phyloP scores from a whole-genome alignment of 2,888 invertebrate species.

The Netelia melanura region DNA sequence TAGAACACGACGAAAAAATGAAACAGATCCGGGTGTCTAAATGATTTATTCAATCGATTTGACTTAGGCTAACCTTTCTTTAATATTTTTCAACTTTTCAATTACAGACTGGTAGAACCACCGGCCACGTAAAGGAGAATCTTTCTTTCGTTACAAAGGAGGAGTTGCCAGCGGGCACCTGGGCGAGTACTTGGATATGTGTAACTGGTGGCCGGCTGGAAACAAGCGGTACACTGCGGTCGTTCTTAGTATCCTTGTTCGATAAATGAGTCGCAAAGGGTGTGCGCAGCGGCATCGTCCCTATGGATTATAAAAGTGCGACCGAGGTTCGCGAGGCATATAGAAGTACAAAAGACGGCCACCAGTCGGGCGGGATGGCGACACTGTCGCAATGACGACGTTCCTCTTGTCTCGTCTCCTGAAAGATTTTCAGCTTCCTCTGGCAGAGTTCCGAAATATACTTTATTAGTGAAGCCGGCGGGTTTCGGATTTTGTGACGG shows the following conservation, averaged over 20 bases:
- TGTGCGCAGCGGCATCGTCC: slow-evolving; percentile 11
- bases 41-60: too few species aligned
- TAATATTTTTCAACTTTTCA: too few species aligned
- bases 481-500: neutral
- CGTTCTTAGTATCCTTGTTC: neutral
- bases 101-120: too few species aligned
- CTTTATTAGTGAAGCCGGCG: slow-evolving; percentile 41
- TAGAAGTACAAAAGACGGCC: slow-evolving; percentile 34
- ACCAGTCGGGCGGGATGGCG: slow-evolving; percentile 48
- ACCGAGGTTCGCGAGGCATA: neutral
- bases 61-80: too few species aligned
- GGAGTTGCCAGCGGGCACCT: too few species aligned
- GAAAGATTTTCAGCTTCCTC: slow-evolving; percentile 3
- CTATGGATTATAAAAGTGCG: slow-evolving; percentile 45
- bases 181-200: too few species aligned
- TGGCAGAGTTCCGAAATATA: neutral
- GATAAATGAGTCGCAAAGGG: slow-evolving; percentile 35
- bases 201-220: slow-evolving; percentile 23
- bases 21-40: too few species aligned
- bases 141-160: too few species aligned
- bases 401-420: neutral
- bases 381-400: slow-evolving; percentile 51
- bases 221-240: neutral
- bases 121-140: too few species aligned
- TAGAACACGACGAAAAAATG: too few species aligned